Base-by-base conservation (phyloP, 1,140 invertebrate genomes). In the Lysiphlebus fabarum region DNA sequence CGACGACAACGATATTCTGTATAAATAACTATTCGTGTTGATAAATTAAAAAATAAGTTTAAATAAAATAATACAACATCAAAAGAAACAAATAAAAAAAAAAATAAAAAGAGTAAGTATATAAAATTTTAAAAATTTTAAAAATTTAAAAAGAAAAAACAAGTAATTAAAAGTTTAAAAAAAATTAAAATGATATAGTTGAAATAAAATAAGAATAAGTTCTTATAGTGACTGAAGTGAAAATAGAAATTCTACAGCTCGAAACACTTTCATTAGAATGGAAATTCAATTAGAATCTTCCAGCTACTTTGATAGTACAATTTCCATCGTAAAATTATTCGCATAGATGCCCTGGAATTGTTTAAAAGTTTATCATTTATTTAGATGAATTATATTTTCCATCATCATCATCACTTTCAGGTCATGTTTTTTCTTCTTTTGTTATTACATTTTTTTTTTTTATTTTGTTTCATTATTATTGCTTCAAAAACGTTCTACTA, bases 251-350 rank as follows among this genome's bases (percentile, higher is more conserved):
- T 43, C 9, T 45, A 45, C 12, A 17, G 34, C 7, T 14, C 43
- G 43, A 55, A 55, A 55, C 42, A 44, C 43, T 34, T 55, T 44
- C 53, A 55, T 55, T 45, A 55, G 53, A 55, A 55, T 55, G 53
- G 53, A 55, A 55, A 55, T 55, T 55, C 53, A 55, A 55, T 55
- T 55, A 55, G 42, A 55, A 17, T 49, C 49, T 51, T 38, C 49
- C 38, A 11, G 34, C 49, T 12, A 51, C 49, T 38, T 33, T 26
- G 17, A 4, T 26, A 26, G 17, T 26, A 51, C 11, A 34, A 51
- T 51, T 37, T 14, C 6, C 17, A 26, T 1, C 17, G 17, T 26
- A 34, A 36, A 51, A 51, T 51, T 51, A 36, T 51, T 51, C 36
- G 49, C 34, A n/a, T n/a, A 51, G 49, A 37, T 36, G 34, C 33